Base-by-base conservation (phyloP, 2,888 invertebrate genomes). In the Pachydiplax longipennis region DNA sequence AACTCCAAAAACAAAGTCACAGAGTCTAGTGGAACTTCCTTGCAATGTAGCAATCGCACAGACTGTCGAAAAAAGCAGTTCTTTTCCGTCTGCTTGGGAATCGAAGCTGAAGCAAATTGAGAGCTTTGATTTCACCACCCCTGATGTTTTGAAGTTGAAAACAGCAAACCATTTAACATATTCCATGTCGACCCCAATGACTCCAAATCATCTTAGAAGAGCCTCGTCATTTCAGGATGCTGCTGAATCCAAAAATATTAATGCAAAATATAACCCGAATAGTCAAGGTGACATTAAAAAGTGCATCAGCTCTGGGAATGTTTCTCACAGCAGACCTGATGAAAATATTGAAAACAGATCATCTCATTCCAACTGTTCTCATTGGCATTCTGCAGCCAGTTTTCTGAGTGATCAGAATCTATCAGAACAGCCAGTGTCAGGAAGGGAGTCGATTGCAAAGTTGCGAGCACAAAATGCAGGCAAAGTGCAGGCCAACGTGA, bases 401-500 rank as follows among this genome's bases (percentile, higher is more conserved):
- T 95, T 95, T 92, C 95, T 95, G 90, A 94, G 95, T 73, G 90
- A 81, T 35, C 80, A 80, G 8, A 90, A 81, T 31, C 91, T 81
- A 25, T 40, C 81, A 61, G 90, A 91, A 81, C 90, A 94, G 80
- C 94, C 94, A 90, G 94, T 94, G 87, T 95, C 95, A 44, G 96
- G 96, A 0, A 95, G 97, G 91, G 96, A 96, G 0, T 97, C 97
- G 0, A 95, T 97, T 18, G 97, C 96, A 35, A 96, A 96, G 92
- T 93, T 97, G 53, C 94, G 97, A 44, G 95, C 95, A 87, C 96
- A 97, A 93, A 97, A 97, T 93, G 97, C 97, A 10, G 97, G 97
- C 12, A 97, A 97, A 94, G 97, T 97, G 0, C 94, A 97, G 91
- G 97, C 97, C 2, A 97, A 97, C 94, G 97, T 97, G 0, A 96